Percentiles rank a stretch among this genome's conserved stretches.
These are phyloP conservation scores for Bufo gargarizans DNA, from an alignment of 2,113 vertebrate genomes.

Conservation along the genomic window DNA sequence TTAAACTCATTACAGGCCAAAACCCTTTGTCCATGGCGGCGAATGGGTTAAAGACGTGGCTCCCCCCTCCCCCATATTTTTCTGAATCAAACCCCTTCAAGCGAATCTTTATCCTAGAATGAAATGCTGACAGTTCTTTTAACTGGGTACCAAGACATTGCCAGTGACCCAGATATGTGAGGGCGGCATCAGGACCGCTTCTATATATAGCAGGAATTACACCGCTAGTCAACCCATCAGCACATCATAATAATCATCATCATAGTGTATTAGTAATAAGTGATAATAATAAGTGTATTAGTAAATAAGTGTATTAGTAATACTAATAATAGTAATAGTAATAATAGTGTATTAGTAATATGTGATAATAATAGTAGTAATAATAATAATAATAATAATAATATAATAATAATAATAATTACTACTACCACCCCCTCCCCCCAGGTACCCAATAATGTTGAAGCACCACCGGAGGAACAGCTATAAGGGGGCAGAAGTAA, in stretches of 20 bases:
- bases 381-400: too few species aligned
- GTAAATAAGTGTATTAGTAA: too few species aligned
- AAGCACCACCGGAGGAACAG: too few species aligned
- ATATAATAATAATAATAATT: too few species aligned
- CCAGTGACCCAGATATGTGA: conserved; percentile 35
- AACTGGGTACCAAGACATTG: conserved; percentile 38
- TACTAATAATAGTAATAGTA: too few species aligned
- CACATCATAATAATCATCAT: neutral
- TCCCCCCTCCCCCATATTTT: neutral
- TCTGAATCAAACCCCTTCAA: conserved; percentile 28
- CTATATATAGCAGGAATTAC: conserved; percentile 6
- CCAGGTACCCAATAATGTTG: too few species aligned
- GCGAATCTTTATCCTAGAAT: conserved; percentile 29
- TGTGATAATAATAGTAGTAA: too few species aligned
- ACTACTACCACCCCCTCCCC: too few species aligned
- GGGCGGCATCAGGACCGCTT: neutral
- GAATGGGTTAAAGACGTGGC: conserved; percentile 23
- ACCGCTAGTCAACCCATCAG: neutral
- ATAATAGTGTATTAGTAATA: too few species aligned
- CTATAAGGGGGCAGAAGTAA: neutral
- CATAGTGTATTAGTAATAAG: neutral
- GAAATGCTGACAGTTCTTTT: conserved; percentile 40
- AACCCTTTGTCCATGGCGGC: neutral
- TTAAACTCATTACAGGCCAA: conserved; percentile 44
- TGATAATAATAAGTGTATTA: too few species aligned